Percentiles rank a stretch among this genome's conserved stretches.
phyloP scores from a whole-genome alignment of 2,113 vertebrate species.

The Baryphthengus martii region DNA sequence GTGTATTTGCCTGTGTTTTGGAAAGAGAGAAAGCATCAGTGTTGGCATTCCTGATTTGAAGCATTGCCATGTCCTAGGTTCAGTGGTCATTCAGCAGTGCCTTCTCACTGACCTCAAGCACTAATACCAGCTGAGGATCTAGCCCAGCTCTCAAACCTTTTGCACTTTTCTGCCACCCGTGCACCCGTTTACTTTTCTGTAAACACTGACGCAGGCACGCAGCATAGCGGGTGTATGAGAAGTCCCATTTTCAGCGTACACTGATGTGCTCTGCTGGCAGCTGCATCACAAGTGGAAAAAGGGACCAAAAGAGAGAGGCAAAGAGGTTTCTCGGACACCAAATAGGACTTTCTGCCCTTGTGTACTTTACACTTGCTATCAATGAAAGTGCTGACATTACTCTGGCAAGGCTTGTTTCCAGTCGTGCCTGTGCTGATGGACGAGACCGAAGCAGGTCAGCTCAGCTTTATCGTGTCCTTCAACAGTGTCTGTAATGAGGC shows the following conservation, averaged over 20 bases:
- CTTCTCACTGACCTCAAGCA: neutral
- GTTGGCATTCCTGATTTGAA: neutral
- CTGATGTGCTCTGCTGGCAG: neutral
- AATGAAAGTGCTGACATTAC: neutral
- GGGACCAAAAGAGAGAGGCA: neutral
- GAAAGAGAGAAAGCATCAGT: neutral
- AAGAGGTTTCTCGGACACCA: neutral
- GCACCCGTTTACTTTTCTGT: neutral
- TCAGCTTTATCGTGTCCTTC: constrained; percentile 38
- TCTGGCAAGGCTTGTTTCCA: constrained; percentile 1
- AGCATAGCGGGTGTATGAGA: fast-evolving
- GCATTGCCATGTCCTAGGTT: neutral
- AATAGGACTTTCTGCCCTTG: neutral
- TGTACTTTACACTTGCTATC: neutral
- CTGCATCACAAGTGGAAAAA: neutral
- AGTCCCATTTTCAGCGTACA: neutral
- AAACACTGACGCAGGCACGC: neutral
- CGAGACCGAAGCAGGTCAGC: neutral
- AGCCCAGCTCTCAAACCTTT: neutral
- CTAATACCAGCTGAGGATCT: neutral
- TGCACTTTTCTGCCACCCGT: neutral
- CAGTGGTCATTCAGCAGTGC: neutral
- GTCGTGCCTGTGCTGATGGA: constrained; percentile 14
- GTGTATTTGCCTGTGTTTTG: neutral
- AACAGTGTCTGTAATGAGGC: constrained; percentile 18